Conservation (phyloP, 2,888 invertebrate species). For the Norana najaformis region DNA sequence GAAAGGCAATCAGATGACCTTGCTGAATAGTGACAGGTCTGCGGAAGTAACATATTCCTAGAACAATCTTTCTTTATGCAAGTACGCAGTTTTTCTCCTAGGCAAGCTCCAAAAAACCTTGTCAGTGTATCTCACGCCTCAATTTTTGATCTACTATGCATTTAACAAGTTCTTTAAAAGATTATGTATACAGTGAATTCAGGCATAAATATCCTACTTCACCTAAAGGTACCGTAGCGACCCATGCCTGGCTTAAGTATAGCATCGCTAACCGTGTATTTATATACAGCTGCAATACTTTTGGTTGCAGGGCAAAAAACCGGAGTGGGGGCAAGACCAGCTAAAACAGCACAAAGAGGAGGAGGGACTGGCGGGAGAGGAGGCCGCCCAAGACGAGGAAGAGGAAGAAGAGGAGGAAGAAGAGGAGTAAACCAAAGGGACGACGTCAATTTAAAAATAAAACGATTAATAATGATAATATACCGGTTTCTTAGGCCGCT, state of each 20-base stretch:
- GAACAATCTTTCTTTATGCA: not conserved
- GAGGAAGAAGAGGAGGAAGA: conserved; percentile 40
- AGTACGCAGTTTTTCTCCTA: not conserved
- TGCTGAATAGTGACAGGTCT: not conserved
- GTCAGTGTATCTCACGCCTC: not conserved
- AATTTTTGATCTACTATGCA: not conserved
- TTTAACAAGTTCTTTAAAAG: not conserved
- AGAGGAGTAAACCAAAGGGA: conserved; percentile 22
- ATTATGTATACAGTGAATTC: not conserved
- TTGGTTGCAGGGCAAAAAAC: conserved; percentile 37
- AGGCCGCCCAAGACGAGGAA: conserved; percentile 38
- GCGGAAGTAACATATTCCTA: not conserved
- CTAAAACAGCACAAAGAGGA: conserved; percentile 43
- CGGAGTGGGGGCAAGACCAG: conserved; percentile 44
- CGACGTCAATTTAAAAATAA: not conserved
- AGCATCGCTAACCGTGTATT: not conserved
- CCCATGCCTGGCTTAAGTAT: too few species aligned
- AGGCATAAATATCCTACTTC: not conserved
- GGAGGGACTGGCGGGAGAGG: conserved; percentile 40
- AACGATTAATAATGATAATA: not conserved
- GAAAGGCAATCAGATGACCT: not conserved
- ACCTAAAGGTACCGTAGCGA: too few species aligned
- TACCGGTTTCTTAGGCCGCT: not conserved
- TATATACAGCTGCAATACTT: not conserved
- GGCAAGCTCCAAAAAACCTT: not conserved